Conservation (phyloP, 1,140 invertebrate species). For the Druon quercuslanigerum region DNA sequence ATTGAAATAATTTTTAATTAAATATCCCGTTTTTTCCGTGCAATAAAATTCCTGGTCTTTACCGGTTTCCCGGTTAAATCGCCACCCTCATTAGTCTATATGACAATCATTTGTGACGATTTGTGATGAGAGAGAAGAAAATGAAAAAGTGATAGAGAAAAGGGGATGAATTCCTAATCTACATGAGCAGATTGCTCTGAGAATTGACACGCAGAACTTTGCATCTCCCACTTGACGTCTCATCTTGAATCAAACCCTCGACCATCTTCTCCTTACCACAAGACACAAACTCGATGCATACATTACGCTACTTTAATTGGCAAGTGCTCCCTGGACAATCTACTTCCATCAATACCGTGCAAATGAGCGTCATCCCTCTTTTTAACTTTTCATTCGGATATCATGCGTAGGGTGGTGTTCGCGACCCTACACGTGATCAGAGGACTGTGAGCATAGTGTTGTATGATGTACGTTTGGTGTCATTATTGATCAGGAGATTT, state of each 20-base stretch:
- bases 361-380: constrained; percentile 8
- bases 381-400: not conserved
- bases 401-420: no score
- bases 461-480: no score
- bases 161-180: constrained; percentile 63
- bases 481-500: no score
- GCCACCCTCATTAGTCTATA: no score
- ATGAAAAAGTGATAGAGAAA: constrained; percentile 32
- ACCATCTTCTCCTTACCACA: constrained; percentile 51
- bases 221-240: constrained; percentile 60
- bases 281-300: constrained; percentile 71
- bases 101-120: not conserved
- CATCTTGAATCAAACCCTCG: constrained; percentile 67
- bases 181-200: constrained; percentile 74
- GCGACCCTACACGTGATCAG: no score
- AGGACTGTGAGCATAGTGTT: no score
- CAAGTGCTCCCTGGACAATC: constrained; percentile 53
- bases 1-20: no score
- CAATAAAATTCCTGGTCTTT: no score
- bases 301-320: constrained; percentile 71
- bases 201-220: constrained; percentile 71
- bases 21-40: no score
- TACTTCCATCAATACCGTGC: not conserved
- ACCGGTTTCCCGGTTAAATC: no score
- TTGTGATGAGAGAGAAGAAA: constrained; percentile 43